Conservation (phyloP, 2,888 invertebrate genomes). For the Candidula unifasciata region DNA sequence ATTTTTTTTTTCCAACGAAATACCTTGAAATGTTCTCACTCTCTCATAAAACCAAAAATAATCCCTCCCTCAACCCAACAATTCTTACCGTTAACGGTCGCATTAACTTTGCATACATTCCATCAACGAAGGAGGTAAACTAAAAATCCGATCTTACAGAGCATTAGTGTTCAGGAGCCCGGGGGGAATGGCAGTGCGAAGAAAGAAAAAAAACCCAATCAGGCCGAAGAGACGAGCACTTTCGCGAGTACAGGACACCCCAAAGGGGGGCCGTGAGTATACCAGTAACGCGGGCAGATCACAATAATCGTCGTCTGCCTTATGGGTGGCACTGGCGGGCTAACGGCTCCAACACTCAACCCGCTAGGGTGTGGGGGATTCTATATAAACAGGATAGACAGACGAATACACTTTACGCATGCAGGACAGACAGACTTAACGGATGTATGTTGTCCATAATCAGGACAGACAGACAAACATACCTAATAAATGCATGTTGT, state of each 20-base stretch:
- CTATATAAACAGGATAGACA: background rate
- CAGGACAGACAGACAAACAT: too few relatives aligned
- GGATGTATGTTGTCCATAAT: too few relatives aligned
- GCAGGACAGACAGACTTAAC: background rate
- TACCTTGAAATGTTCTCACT: too few relatives aligned
- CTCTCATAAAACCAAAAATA: too few relatives aligned
- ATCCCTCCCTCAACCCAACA: background rate
- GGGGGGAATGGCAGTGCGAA: background rate
- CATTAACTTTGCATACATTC: background rate
- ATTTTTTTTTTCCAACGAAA: too few relatives aligned
- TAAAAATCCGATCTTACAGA: background rate
- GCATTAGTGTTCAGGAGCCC: slow-evolving; percentile 16
- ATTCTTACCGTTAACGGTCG: background rate
- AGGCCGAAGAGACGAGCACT: slow-evolving; percentile 1
- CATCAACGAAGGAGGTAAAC: background rate
- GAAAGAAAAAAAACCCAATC: slow-evolving; percentile 17
- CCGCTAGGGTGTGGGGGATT: background rate
- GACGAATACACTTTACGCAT: background rate
- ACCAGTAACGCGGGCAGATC: background rate
- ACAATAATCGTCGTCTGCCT: background rate
- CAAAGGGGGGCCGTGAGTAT: background rate
- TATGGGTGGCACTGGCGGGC: background rate
- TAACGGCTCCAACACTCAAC: background rate
- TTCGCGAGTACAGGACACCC: background rate
- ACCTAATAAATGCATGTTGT: too few relatives aligned